Evolutionary conservation across 2,113 vertebrate species (phyloP).

Genomic region (Pterocles orientalis): DNA sequence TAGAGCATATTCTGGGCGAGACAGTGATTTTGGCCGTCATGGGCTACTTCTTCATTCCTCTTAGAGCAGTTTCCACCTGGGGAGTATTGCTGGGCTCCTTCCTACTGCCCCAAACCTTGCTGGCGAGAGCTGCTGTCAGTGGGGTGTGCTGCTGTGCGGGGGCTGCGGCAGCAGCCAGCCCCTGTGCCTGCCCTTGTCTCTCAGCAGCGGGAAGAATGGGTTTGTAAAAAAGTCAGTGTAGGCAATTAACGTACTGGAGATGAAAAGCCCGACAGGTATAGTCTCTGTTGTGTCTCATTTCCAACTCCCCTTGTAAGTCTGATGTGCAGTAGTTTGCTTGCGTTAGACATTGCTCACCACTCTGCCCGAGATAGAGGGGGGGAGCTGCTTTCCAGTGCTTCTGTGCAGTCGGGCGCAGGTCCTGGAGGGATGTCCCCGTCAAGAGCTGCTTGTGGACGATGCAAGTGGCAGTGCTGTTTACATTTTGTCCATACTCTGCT

Average conservation of each 20-base stretch:
- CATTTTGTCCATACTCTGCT: not conserved
- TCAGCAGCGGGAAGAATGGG: not conserved
- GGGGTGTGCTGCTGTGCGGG: accelerated
- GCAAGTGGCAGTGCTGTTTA: not conserved
- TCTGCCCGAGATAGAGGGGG: too few relatives aligned
- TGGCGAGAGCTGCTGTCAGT: not conserved
- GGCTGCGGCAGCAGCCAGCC: not conserved
- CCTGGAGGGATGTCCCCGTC: too few relatives aligned
- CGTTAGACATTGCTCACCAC: not conserved
- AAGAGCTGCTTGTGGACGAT: not conserved
- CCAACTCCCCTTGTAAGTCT: not conserved
- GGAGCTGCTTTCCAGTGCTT: too few relatives aligned
- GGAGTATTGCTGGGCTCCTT: not conserved
- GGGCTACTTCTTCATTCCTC: not conserved
- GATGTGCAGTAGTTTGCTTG: not conserved
- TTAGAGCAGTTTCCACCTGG: not conserved
- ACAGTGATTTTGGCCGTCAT: not conserved
- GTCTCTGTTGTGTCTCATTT: not conserved
- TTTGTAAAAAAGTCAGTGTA: not conserved
- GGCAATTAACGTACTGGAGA: not conserved
- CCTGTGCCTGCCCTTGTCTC: not conserved
- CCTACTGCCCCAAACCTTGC: not conserved
- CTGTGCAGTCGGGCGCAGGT: too few relatives aligned
- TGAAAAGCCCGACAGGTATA: not conserved
- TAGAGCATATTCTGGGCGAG: not conserved